These are phyloP conservation scores for Drosophila ohnishii DNA, from an alignment of 1,140 invertebrate species.

Conservation along the genomic window DNA sequence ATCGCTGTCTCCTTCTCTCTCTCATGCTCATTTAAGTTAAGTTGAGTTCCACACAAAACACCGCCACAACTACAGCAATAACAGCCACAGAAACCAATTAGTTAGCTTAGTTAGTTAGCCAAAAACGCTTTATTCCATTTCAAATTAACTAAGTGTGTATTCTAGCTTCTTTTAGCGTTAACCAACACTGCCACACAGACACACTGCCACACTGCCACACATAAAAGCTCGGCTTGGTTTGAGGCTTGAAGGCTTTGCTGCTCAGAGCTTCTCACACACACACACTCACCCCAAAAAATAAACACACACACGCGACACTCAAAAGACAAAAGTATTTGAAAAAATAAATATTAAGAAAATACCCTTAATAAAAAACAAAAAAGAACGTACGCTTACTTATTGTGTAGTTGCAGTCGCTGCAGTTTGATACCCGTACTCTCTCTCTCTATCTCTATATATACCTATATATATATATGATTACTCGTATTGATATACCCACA, in stretches of 20 bases:
- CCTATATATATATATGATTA: slow-evolving; percentile 44
- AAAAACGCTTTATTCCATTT: slow-evolving; percentile 70
- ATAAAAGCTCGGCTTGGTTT: slow-evolving; percentile 40
- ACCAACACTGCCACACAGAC: slow-evolving; percentile 46
- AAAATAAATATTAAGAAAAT: slow-evolving; percentile 33
- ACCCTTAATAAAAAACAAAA: slow-evolving; percentile 21
- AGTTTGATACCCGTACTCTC: slow-evolving; percentile 50
- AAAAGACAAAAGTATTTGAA: slow-evolving; percentile 26
- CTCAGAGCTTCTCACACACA: slow-evolving; percentile 21
- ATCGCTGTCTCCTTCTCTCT: slow-evolving; percentile 11
- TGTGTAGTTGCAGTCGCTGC: slow-evolving; percentile 55
- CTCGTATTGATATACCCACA: slow-evolving; percentile 47
- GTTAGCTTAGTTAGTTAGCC: slow-evolving; percentile 71
- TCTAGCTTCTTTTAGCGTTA: slow-evolving; percentile 72
- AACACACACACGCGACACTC: slow-evolving; percentile 7
- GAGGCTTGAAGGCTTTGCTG: slow-evolving; percentile 43
- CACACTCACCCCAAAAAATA: slow-evolving; percentile 18
- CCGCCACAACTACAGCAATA: slow-evolving; percentile 35
- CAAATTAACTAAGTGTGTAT: slow-evolving; percentile 76
- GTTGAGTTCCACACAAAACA: slow-evolving; percentile 33
- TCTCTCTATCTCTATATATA: slow-evolving; percentile 41
- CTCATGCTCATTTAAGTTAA: slow-evolving; percentile 44
- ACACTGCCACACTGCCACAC: slow-evolving; percentile 5
- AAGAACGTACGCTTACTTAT: slow-evolving; percentile 62
- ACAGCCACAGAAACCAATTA: slow-evolving; percentile 49